A percentile compares a stretch with the other conserved stretches of the same genome.
Conservation (phyloP, 2,113 vertebrate genomes). For the Megaceryle maxima region DNA sequence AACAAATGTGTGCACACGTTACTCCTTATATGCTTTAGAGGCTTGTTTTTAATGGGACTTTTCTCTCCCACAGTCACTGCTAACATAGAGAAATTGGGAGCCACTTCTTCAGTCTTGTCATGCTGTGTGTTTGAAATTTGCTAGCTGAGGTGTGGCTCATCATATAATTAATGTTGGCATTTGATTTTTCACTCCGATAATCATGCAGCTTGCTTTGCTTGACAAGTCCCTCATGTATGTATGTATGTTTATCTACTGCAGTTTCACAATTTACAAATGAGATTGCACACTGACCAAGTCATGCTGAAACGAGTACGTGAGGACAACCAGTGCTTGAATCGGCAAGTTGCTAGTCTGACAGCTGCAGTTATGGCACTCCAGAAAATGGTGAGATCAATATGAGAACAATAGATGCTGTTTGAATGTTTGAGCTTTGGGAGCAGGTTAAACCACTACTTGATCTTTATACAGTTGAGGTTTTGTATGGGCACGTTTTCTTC, state of each 20-base stretch:
- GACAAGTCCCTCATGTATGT: not conserved
- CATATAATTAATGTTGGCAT: not conserved
- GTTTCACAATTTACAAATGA: slow-evolving; percentile 53
- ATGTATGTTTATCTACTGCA: not conserved
- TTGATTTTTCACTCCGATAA: slow-evolving; percentile 17
- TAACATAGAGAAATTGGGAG: not conserved
- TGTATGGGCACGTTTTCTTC: not conserved
- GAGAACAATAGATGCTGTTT: not conserved
- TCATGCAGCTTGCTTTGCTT: not conserved
- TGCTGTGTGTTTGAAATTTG: not conserved
- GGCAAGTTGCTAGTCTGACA: not conserved
- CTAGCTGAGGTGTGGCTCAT: slow-evolving; percentile 16
- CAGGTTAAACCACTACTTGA: not conserved
- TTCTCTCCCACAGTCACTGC: not conserved
- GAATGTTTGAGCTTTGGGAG: not conserved
- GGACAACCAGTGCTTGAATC: not conserved
- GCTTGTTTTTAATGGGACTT: not conserved
- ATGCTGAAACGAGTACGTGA: not conserved
- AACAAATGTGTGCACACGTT: not conserved
- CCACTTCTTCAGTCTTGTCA: not conserved
- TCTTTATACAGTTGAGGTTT: not conserved
- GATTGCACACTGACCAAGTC: not conserved
- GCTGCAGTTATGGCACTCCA: not conserved
- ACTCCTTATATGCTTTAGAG: not conserved
- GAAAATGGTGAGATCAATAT: not conserved